Evolutionary conservation across 1,140 invertebrate genomes (phyloP).

Genomic region (Yoshiicerus persimilis): DNA sequence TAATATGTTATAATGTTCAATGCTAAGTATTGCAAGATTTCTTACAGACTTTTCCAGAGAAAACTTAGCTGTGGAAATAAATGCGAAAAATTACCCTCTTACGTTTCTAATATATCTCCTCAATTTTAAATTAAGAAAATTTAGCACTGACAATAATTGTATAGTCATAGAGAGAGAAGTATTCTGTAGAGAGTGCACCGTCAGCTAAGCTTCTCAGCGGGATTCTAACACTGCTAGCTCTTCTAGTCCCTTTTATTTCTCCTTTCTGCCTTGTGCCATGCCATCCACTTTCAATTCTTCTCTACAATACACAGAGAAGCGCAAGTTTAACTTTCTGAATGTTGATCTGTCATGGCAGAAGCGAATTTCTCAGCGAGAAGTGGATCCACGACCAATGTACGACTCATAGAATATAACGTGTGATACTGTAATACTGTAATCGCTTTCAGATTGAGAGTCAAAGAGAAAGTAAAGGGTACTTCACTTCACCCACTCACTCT

Average conservation of each 20-base stretch:
- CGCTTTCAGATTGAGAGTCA: background rate
- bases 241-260: background rate
- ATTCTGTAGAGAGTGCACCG: background rate
- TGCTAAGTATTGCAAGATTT: no score
- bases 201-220: background rate
- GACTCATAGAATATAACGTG: background rate
- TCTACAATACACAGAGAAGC: background rate
- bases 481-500: background rate
- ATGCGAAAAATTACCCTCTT: no score
- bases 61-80: no score
- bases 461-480: background rate
- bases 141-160: background rate
- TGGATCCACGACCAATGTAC: background rate
- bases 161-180: background rate
- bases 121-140: background rate
- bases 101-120: background rate
- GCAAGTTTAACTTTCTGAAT: background rate
- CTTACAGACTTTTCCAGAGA: no score
- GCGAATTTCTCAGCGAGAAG: background rate
- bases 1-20: no score
- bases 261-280: no score
- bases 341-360: background rate
- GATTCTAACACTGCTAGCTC: background rate
- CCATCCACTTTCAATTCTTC: background rate
- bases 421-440: background rate